Conservation (phyloP, 1,140 invertebrate species). For the Drosophila bipectinata region DNA sequence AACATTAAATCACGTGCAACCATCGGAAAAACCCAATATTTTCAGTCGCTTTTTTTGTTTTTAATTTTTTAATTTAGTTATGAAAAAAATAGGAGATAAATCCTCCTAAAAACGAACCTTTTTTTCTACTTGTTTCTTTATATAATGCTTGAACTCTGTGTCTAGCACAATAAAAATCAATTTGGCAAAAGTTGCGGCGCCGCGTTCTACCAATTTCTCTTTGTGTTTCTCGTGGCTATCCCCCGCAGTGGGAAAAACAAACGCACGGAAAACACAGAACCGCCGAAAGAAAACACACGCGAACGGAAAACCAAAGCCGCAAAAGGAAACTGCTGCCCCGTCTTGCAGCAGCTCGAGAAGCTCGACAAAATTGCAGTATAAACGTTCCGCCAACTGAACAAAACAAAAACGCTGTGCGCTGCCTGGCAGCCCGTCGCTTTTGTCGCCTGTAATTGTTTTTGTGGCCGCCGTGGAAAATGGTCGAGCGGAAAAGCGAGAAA, state of each 20-base stretch:
- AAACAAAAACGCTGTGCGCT: conserved; percentile 53
- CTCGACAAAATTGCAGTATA: conserved; percentile 31
- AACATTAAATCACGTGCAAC: conserved; percentile 67
- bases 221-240: conserved; percentile 53
- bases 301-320: conserved; percentile 46
- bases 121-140: conserved; percentile 30
- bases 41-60: neutral
- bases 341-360: conserved; percentile 39
- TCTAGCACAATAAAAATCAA: conserved; percentile 74
- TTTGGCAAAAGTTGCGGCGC: conserved; percentile 67
- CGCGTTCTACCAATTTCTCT: conserved; percentile 50
- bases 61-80: conserved; percentile 5
- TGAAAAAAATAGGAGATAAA: neutral
- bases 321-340: conserved; percentile 34
- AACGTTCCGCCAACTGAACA: conserved; percentile 25
- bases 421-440: conserved; percentile 59
- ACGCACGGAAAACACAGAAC: conserved; percentile 23
- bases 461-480: conserved; percentile 46
- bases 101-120: conserved; percentile 28
- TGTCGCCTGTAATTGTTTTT: conserved; percentile 61
- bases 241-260: conserved; percentile 22
- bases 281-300: conserved; percentile 45
- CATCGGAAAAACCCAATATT: conserved; percentile 14
- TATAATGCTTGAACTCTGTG: conserved; percentile 53
- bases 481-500: conserved; percentile 68